Evolutionary conservation across 2,888 invertebrate genomes (phyloP).

Genomic region (Junonia oenone): DNA sequence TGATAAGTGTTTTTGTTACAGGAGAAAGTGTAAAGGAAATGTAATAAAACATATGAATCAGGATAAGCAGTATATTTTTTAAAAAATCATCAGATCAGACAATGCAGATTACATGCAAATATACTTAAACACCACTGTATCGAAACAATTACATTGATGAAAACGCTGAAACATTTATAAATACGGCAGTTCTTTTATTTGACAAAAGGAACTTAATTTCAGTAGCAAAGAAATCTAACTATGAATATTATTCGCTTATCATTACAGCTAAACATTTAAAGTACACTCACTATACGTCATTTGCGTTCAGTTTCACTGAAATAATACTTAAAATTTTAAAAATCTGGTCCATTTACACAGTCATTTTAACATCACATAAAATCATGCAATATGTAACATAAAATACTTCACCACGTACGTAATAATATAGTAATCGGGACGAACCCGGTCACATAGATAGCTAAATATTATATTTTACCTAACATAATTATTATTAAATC

Average conservation of each 20-base stretch:
- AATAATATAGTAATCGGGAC: conserved; percentile 13
- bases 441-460: conserved; percentile 3
- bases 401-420: conserved; percentile 22
- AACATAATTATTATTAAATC: conserved; percentile 16
- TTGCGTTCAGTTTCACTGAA: conserved; percentile 62
- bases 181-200: conserved; percentile 32
- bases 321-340: conserved; percentile 40
- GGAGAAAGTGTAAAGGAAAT: conserved; percentile 8
- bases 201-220: conserved; percentile 23
- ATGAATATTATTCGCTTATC: conserved; percentile 32
- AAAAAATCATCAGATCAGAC: conserved; percentile 47
- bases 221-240: conserved; percentile 14
- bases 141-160: conserved; percentile 11
- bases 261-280: conserved; percentile 46
- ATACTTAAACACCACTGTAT: conserved; percentile 12
- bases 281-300: conserved; percentile 40
- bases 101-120: conserved; percentile 37
- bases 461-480: conserved; percentile 9
- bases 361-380: conserved; percentile 58
- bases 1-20: background rate
- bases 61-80: conserved; percentile 45
- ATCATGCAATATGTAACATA: conserved; percentile 58
- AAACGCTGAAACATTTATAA: conserved; percentile 13
- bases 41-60: conserved; percentile 39
- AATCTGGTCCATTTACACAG: conserved; percentile 67